These are phyloP conservation scores for Leptoteleia sp. DNA, from an alignment of 1,140 invertebrate species.

Conservation along the genomic window DNA sequence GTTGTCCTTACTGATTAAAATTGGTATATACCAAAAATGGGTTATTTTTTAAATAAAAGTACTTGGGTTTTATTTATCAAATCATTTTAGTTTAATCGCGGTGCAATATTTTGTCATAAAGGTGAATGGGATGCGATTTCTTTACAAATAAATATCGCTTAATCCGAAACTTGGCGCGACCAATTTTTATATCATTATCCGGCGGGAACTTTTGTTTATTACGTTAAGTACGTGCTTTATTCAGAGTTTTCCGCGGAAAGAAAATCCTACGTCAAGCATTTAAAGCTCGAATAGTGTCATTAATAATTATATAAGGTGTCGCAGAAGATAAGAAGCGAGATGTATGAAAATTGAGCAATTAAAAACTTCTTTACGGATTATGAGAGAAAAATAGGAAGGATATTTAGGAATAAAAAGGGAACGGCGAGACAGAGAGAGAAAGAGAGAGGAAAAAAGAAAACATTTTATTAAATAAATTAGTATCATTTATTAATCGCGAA, in stretches of 20 bases:
- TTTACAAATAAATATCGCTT: conserved; percentile 40
- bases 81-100: too few relatives aligned
- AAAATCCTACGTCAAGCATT: conserved; percentile 52
- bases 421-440: neutral
- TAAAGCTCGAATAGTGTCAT: conserved; percentile 44
- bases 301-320: conserved; percentile 48
- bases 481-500: too few relatives aligned
- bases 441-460: conserved; percentile 12
- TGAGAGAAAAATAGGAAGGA: conserved; percentile 21
- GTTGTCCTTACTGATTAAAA: too few relatives aligned
- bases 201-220: conserved; percentile 49
- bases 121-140: conserved; percentile 32
- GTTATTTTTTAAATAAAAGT: too few relatives aligned
- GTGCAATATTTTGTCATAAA: neutral
- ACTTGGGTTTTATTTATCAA: too few relatives aligned
- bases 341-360: conserved; percentile 51
- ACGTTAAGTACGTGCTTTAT: conserved; percentile 59
- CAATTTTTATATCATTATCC: conserved; percentile 58
- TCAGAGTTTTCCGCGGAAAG: conserved; percentile 29
- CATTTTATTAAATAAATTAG: conserved; percentile 19
- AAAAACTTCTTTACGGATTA: conserved; percentile 41
- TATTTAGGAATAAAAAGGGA: neutral
- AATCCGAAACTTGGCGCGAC: conserved; percentile 38
- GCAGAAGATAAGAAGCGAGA: conserved; percentile 24
- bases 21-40: too few relatives aligned